Base-by-base conservation (phyloP, 2,113 vertebrate genomes). In the Saimiri boliviensis region DNA sequence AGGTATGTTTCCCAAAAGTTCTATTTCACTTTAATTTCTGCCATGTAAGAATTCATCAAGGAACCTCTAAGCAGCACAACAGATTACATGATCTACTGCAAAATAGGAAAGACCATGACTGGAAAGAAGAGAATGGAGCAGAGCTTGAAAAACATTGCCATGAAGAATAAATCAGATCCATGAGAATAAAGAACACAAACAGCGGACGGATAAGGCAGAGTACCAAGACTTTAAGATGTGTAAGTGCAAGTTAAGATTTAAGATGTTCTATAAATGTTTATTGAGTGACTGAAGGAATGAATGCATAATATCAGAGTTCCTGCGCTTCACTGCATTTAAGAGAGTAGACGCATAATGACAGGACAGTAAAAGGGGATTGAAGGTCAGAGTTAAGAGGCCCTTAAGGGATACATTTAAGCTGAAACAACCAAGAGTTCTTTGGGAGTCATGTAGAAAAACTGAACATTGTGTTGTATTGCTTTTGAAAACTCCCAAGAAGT, bases 201-300 rank as follows among this genome's bases (percentile, higher is more conserved):
- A 11, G 1, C 45, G 20, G 2, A 90, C 49, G 8, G 10, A 10
- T 32, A 8, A 77, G 58, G 30, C 37, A 58, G 82, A 89, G 27
- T 66, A 4, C 40, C 45, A 60, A 89, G 73, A n/a, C 45, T 60
- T 90, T 76, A 81, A 90, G 63, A 91, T 73, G 71, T 54, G 58
- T 87, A 45, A 40, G 30, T 56, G 77, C 40, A 45, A 86, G 12
- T 60, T 80, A 82, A 95, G 95, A 87, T 94, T 93, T 89, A 96
- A 93, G 85, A 58, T 87, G 40, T 58, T 54, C 92, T 74, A n/a
- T 86, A 89, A 95, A 93, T 4, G 2, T 85, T 93, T 89, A 81
- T 58, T 92, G 90, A 93, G 63, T 63, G 76, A 68, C 68, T 80
- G 45, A 74, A 93, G 58, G 89, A 86, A 89, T 35, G 20, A 71